Evolutionary conservation across 2,797 vertebrate species (phyloP).

Genomic region (Ataeniobius toweri): DNA sequence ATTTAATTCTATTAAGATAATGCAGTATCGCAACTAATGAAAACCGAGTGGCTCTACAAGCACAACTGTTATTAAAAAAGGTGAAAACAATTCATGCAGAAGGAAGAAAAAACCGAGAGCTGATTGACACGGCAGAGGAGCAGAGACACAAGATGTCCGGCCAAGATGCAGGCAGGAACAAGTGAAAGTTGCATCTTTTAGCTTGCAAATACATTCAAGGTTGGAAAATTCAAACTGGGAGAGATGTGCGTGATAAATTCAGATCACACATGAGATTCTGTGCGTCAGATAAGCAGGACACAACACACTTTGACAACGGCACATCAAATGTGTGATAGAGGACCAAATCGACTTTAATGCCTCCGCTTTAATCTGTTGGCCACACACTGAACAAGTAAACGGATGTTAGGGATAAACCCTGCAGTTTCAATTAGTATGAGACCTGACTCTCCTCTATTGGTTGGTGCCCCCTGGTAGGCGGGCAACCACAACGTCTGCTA

Average conservation of each 20-base stretch:
- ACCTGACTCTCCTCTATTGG: constrained; percentile 55
- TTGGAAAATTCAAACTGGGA: constrained; percentile 10
- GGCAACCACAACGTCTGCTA: constrained; percentile 23
- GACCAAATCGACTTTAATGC: constrained; percentile 12
- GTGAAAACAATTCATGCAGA: constrained; percentile 28
- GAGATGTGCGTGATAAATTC: constrained; percentile 5
- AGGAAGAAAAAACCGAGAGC: constrained; percentile 26
- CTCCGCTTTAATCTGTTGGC: constrained; percentile 6
- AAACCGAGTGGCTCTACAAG: constrained; percentile 23
- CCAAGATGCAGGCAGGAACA: constrained; percentile 19
- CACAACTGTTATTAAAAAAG: constrained; percentile 21
- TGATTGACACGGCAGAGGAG: constrained; percentile 22
- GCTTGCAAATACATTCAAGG: constrained; percentile 10
- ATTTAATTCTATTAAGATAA: constrained; percentile 64
- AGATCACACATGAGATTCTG: constrained; percentile 32
- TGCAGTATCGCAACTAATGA: constrained; percentile 27
- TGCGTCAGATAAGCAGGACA: constrained; percentile 9
- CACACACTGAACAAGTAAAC: constrained; percentile 10
- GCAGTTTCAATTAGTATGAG: constrained; percentile 52
- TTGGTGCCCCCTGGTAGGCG: constrained; percentile 43
- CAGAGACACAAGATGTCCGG: constrained; percentile 4
- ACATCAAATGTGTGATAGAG: constrained; percentile 6
- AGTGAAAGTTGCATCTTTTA: constrained; percentile 22
- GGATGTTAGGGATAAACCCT: constrained; percentile 34
- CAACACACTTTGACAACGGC: constrained; percentile 1